A percentile compares a stretch with the other conserved stretches of the same genome.
Conservation (phyloP, 92 coral and sea anemone genomes). For the Heliopora coerulea region DNA sequence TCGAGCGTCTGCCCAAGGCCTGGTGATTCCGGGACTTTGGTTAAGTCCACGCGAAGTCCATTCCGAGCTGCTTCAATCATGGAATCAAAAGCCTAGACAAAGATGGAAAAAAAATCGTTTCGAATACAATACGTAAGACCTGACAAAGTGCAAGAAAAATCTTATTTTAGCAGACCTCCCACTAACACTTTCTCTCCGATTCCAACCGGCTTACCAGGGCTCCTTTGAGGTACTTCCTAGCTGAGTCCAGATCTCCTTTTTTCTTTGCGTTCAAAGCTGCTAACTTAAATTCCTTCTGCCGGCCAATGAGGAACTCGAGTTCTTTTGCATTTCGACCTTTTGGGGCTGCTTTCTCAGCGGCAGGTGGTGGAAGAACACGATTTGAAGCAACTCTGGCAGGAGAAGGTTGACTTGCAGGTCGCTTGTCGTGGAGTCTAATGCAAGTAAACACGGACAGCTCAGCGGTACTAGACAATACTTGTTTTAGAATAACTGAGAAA, state of each 20-base stretch:
- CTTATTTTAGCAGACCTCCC: no score
- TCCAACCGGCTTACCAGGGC: slow-evolving; percentile 62
- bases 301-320: slow-evolving; percentile 70
- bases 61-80: slow-evolving; percentile 91
- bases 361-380: background rate
- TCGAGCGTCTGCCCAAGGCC: slow-evolving; percentile 4
- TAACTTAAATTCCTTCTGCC: slow-evolving; percentile 89
- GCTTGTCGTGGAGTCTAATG: slow-evolving; percentile 31
- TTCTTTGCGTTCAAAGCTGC: slow-evolving; percentile 89
- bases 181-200: background rate
- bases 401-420: background rate
- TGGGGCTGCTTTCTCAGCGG: slow-evolving; percentile 45
- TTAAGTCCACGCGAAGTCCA: slow-evolving; percentile 84
- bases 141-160: no score
- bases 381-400: background rate
- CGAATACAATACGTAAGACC: no score
- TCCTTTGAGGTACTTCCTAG: slow-evolving; percentile 82
- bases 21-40: slow-evolving; percentile 60
- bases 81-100: slow-evolving; percentile 75
- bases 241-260: slow-evolving; percentile 81
- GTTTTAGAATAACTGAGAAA: no score
- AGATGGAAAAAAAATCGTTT: background rate
- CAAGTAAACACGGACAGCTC: background rate
- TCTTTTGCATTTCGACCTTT: slow-evolving; percentile 83
- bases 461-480: no score